Evolutionary conservation across 2,797 vertebrate species (phyloP), one percentile per base, ranked within the genome.

Genomic region (Sebastes kiyomatsui): DNA sequence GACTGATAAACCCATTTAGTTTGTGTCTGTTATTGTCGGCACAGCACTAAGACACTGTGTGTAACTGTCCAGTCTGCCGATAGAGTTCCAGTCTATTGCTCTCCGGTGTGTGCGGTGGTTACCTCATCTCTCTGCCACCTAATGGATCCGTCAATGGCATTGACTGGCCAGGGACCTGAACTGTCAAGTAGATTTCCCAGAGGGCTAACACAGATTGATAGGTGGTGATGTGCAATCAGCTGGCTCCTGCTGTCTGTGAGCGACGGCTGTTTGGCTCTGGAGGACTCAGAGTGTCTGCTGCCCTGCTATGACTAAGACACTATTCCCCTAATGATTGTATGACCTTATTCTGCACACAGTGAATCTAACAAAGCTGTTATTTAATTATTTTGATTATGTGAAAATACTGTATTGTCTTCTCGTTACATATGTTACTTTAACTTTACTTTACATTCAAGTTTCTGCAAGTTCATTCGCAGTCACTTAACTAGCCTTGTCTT

Each of bases 171-270:
- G 74, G 73, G 76, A 75, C 56, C 81, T 59, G 71, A 72, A 79
- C 38, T 70, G 75, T 84, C 71, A 68, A 54, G 76, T 56, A 76
- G 59, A 90, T 88, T 87, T 87, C 80, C 82, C 86, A 83, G 30
- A 56, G 77, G 86, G 27, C 59, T 64, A 62, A 81, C 69, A 64
- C 23, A 71, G 77, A 86, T 46, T 80, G 76, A 84, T 72, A 30
- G 73, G 42, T 60, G 72, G 49, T 46, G 23, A 70, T 4, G 10
- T 56, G 62, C 69, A 66, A 58, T 87, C 73, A 75, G 27, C 16
- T 64, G 68, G 1, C 27, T 38, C 58, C 55, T 79, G 65, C 25
- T 71, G 16, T 65, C 25, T 30, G 46, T 42, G 56, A 73, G 28
- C 76, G 79, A 78, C 2, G 18, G 5, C 33, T 64, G 35, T 76